A percentile compares a stretch with the other conserved stretches of the same genome.
Evolutionary conservation across 1,140 invertebrate genomes (phyloP).

Genomic region (Stenopsyche tienmushanensis): DNA sequence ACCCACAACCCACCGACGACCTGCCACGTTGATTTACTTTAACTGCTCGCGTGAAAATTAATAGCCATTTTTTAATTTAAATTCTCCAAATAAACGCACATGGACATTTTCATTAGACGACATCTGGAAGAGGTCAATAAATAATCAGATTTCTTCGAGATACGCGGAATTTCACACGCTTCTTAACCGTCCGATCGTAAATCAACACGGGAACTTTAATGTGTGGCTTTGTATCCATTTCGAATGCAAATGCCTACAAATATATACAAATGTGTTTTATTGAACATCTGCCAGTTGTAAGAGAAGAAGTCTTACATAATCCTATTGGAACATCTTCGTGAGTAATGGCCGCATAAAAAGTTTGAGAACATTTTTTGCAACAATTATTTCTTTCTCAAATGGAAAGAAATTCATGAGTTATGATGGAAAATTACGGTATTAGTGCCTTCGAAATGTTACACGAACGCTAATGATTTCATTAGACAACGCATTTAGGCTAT

Average conservation of each 20-base stretch:
- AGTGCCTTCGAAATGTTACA: too few species aligned
- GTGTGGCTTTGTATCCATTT: conserved; percentile 10
- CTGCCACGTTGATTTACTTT: conserved; percentile 16
- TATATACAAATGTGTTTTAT: too few species aligned
- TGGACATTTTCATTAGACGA: not conserved
- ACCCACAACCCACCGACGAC: conserved; percentile 16
- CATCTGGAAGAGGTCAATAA: not conserved
- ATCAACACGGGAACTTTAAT: conserved; percentile 18
- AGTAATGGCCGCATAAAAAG: too few species aligned
- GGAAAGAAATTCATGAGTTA: too few species aligned
- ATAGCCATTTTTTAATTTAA: conserved; percentile 23
- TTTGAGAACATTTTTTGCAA: too few species aligned
- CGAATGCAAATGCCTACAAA: conserved; percentile 24
- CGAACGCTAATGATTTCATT: too few species aligned
- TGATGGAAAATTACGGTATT: too few species aligned
- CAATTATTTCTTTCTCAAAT: too few species aligned
- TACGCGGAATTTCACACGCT: conserved; percentile 20
- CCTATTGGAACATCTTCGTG: too few species aligned
- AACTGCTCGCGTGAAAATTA: conserved; percentile 13
- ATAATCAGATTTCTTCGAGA: conserved; percentile 10
- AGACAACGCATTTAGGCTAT: too few species aligned
- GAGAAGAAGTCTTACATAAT: too few species aligned
- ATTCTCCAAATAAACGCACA: not conserved
- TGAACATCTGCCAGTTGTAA: too few species aligned
- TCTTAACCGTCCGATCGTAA: conserved; percentile 6